Evolutionary conservation across 2,797 vertebrate genomes (phyloP).

Genomic region (Gadopsis marmoratus): DNA sequence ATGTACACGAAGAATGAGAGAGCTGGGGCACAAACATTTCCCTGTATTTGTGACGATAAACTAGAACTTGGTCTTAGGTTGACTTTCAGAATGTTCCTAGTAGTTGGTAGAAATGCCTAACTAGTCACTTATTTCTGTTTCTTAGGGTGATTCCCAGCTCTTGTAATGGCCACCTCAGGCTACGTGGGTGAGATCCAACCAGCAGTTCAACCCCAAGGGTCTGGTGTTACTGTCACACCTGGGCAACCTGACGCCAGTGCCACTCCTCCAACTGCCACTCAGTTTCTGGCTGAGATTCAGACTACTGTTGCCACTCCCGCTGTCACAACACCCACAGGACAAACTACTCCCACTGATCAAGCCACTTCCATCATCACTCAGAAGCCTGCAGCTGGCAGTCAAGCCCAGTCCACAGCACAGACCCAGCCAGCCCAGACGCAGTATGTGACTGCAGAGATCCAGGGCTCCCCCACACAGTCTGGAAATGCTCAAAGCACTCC

Average conservation of each 20-base stretch:
- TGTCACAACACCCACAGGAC: constrained; percentile 75
- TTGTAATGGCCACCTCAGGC: constrained; percentile 93
- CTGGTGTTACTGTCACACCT: constrained; percentile 72
- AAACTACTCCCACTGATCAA: constrained; percentile 75
- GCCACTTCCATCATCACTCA: constrained; percentile 70
- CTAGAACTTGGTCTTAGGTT: too few species aligned
- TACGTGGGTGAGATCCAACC: constrained; percentile 92
- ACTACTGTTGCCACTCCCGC: constrained; percentile 76
- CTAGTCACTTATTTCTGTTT: constrained; percentile 28
- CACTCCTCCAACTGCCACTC: constrained; percentile 81
- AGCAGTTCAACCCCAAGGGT: constrained; percentile 84
- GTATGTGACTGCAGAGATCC: constrained; percentile 91
- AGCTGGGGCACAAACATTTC: too few species aligned
- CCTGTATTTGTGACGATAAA: too few species aligned
- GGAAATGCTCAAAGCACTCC: constrained; percentile 85
- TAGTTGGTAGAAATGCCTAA: constrained; percentile 12
- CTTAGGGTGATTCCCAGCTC: constrained; percentile 69
- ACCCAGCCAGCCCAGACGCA: constrained; percentile 86
- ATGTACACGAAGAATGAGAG: too few species aligned
- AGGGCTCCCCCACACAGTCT: constrained; percentile 84
- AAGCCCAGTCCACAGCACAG: constrained; percentile 71
- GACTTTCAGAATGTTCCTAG: neutral
- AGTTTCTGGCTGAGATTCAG: constrained; percentile 90
- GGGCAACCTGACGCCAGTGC: constrained; percentile 76
- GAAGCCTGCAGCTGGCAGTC: constrained; percentile 72